Conservation (phyloP, 2,888 invertebrate species). For the Polyommatus icarus region DNA sequence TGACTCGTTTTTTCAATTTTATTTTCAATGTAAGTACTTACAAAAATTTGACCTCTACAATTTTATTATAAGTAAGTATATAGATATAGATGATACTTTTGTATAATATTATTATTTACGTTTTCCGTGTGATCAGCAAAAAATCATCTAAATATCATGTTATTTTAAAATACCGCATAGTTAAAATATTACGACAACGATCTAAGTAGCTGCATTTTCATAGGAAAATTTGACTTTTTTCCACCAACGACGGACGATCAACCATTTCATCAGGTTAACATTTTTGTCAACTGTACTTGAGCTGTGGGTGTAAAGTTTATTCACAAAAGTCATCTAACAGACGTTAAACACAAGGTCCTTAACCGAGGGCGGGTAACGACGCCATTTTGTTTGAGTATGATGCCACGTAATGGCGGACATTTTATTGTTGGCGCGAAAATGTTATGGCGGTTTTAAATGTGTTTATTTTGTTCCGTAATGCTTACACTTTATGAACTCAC, state of each 20-base stretch:
- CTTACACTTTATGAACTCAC: constrained; percentile 2
- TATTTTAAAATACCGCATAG: too few species aligned
- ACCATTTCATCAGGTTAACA: neutral
- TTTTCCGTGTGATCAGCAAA: too few species aligned
- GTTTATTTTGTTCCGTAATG: constrained; percentile 19
- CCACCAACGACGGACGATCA: neutral
- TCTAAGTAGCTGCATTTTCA: too few species aligned
- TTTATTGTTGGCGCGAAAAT: constrained; percentile 29
- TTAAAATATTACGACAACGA: too few species aligned
- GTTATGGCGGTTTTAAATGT: constrained; percentile 21
- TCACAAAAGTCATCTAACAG: constrained; percentile 21
- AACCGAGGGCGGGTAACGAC: constrained; percentile 14
- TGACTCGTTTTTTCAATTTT: too few species aligned
- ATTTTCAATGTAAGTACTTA: too few species aligned
- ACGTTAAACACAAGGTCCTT: constrained; percentile 25
- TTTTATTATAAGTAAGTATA: too few species aligned
- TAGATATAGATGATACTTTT: too few species aligned
- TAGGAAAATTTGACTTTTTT: too few species aligned
- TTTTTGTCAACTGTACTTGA: neutral
- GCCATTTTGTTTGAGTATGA: constrained; percentile 30
- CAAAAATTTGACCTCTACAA: too few species aligned
- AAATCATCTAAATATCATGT: too few species aligned
- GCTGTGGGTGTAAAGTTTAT: constrained; percentile 5
- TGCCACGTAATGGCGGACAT: constrained; percentile 27
- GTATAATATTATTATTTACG: too few species aligned